Evolutionary conservation across 2,113 vertebrate genomes (phyloP), one percentile per base, ranked within the genome.

Genomic region (Dermatemys mawii): DNA sequence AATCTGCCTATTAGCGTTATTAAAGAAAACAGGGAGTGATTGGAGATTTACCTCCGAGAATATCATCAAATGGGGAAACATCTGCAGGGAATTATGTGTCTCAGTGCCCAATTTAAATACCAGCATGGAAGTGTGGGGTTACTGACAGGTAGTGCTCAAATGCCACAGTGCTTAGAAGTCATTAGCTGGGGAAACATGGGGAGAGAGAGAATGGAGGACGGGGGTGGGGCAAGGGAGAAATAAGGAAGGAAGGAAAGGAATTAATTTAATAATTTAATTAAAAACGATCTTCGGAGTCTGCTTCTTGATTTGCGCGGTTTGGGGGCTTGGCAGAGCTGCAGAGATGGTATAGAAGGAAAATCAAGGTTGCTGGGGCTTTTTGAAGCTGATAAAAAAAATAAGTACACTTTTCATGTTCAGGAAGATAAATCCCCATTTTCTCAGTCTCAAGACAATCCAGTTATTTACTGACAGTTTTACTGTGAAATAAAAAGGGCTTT

Each of bases 401-500:
- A 95, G 95, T 95, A 96, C 93, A 93, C 93, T 95, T 97, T 97
- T 96, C 95, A 97, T 93, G 94, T 96, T 95, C 92, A 90, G 94
- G 95, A 95, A 97, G 93, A 97, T 94, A 96, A 96, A 93, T 95
- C 94, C 96, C 94, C 95, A 94, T 96, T 97, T 97, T 96, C 96
- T 93, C 96, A 95, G 95, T 97, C 96, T 97, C 95, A 94, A 97
- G 91, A 96, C 96, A 96, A 98, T 96, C 97, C 96, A 95, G 96
- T 96, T 97, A 96, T 97, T 97, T 96, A 95, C 97, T 97, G 96
- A 96, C 92, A 97, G 96, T 97, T 97, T 96, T 96, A 95, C 96
- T 95, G 95, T 94, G 94, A 95, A 96, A 97, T 97, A 97, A 94
- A 95, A 96, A 97, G 96, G 95, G 95, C 96, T 97, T 96, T 96